These are phyloP conservation scores for Hydractinia symbiolongicarpus DNA, from an alignment of 30 jellyfish, hydroid and myxozoan genomes.

Conservation along the genomic window DNA sequence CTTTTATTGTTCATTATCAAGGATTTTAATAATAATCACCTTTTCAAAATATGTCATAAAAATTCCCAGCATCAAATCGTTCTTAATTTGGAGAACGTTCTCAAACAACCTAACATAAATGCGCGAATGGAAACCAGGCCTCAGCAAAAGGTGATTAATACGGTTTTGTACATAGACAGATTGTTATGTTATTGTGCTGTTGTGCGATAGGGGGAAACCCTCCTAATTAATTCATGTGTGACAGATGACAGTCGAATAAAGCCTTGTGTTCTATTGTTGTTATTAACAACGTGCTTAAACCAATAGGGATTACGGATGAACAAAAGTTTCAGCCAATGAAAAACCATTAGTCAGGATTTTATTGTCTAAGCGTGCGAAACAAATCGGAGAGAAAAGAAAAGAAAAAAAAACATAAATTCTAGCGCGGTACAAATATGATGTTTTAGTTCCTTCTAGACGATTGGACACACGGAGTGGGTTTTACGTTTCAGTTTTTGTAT, in stretches of 20 bases:
- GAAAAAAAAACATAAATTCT: constrained; percentile 20
- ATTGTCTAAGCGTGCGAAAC: constrained; percentile 42
- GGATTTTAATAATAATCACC: too few species aligned
- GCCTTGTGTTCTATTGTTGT: constrained; percentile 6
- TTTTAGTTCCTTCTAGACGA: constrained; percentile 32
- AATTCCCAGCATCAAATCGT: too few species aligned
- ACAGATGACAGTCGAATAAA: constrained; percentile 21
- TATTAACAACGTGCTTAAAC: constrained; percentile 2
- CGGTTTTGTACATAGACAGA: constrained; percentile 1
- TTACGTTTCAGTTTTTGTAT: constrained; percentile 18
- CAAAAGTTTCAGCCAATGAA: constrained; percentile 17
- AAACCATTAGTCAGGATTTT: not conserved
- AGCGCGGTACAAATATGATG: not conserved
- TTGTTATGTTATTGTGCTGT: constrained; percentile 1
- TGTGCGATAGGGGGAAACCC: constrained; percentile 19
- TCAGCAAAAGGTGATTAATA: too few species aligned
- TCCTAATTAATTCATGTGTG: constrained; percentile 13
- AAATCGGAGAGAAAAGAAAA: constrained; percentile 35
- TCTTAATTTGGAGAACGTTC: too few species aligned
- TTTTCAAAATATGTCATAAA: too few species aligned
- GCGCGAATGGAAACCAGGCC: too few species aligned
- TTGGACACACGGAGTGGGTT: constrained; percentile 17
- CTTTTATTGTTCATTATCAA: too few species aligned
- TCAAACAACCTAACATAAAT: too few species aligned
- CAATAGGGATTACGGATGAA: not conserved